Evolutionary conservation across 2,888 invertebrate species (phyloP), one percentile per base, ranked within the genome.

Genomic region (Rhodophaea formosa): DNA sequence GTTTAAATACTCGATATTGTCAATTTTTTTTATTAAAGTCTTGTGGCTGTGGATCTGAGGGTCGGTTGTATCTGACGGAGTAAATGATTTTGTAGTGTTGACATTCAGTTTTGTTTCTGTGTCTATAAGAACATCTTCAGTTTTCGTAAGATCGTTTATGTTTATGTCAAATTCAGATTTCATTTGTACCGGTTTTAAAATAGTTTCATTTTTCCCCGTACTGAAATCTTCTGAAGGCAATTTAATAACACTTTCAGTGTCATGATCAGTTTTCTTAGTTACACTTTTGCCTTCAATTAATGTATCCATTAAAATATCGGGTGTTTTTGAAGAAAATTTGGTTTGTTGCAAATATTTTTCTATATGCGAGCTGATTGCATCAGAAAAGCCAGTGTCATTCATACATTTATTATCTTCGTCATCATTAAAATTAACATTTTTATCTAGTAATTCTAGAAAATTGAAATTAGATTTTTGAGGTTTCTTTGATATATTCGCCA

Each of bases 371-470:
- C 82, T 87, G n/a, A 88, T 79, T 8, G 82, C 64, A 23, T 82
- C 74, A 7, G 83, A 75, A 72, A 90, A 88, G 32, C 76, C 79
- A 63, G 64, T 68, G 43, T 68, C 60, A 51, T 62, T 64, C 57
- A 1, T 52, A 51, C n/a, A 16, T 59, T 43, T 43, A 42, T 62
- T 62, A 8, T 70, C 69, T 23, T 77, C 71, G 6, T 78, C 71
- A 14, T 82, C 74, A 39, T 67, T 72, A 1, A 70, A 49, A 56
- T 75, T 64, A 30, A 63, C 57, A 53, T 80, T 79, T 60, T 72
- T 79, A 53, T 87, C 81, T 49, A 88, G 62, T 55, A 70, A 56
- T 3, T 88, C 80, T 42, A 88, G 77, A 39, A 85, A 82, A 17
- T 69, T 74, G 47, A 75, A 89, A 62, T 90, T 86, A 15, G 72